These are phyloP conservation scores for Pseudomyrmex cubaensis DNA, from an alignment of 1,140 invertebrate genomes.

Conservation along the genomic window DNA sequence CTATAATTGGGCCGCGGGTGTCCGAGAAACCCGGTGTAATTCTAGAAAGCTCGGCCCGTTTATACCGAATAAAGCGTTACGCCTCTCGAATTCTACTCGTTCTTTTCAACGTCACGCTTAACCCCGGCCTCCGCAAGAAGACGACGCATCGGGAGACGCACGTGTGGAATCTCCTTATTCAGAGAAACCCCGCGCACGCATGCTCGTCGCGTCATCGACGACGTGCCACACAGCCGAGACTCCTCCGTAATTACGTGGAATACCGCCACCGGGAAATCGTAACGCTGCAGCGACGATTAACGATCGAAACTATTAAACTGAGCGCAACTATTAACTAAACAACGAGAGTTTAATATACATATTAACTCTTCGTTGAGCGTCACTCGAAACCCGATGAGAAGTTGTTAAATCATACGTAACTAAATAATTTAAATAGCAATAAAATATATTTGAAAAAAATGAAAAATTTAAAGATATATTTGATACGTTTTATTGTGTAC, in stretches of 20 bases:
- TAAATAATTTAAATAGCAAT: no score
- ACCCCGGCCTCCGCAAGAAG: constrained; percentile 39
- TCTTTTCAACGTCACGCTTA: constrained; percentile 21
- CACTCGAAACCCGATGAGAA: no score
- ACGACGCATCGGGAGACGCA: constrained; percentile 29
- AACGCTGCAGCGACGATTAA: constrained; percentile 14
- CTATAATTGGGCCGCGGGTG: not conserved
- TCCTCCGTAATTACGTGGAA: constrained; percentile 22
- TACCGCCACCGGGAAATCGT: not conserved
- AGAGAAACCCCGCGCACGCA: constrained; percentile 26
- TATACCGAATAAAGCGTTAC: constrained; percentile 65
- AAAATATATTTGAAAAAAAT: no score
- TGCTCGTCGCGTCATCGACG: constrained; percentile 46
- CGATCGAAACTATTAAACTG: not conserved
- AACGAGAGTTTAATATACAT: no score
- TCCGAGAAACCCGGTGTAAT: constrained; percentile 27
- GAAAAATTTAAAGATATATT: no score
- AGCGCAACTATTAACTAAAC: no score
- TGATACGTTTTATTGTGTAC: no score
- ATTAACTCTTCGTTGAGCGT: no score
- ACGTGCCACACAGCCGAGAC: not conserved
- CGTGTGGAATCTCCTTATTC: constrained; percentile 62
- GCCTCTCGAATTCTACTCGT: constrained; percentile 49
- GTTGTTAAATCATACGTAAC: no score
- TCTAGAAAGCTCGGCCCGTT: constrained; percentile 49